Evolutionary conservation across 2,113 vertebrate genomes (phyloP).

Genomic region (Mugil cephalus): DNA sequence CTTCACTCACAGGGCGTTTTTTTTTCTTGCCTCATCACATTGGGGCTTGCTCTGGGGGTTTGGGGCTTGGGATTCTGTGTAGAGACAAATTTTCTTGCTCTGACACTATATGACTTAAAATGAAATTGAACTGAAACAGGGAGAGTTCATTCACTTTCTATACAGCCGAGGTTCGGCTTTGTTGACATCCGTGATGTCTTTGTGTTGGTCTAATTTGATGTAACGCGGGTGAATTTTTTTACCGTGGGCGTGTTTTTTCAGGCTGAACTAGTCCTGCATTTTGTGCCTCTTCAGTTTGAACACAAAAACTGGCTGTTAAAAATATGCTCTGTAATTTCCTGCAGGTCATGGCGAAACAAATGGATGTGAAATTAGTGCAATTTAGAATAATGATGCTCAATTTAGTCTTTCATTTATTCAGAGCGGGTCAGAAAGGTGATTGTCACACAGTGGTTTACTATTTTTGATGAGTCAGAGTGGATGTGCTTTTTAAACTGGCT

Average conservation of each 20-base stretch:
- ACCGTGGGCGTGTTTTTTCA: neutral
- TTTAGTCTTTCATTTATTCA: neutral
- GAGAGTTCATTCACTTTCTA: too few species aligned
- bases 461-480: neutral
- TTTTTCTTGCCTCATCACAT: too few species aligned
- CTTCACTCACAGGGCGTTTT: too few species aligned
- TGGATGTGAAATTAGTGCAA: conserved; percentile 3
- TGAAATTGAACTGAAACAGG: neutral
- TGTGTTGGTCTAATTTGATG: too few species aligned
- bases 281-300: neutral
- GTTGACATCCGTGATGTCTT: too few species aligned
- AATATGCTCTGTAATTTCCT: neutral
- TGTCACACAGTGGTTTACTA: neutral
- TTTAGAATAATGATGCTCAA: conserved; percentile 26
- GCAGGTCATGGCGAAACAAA: neutral
- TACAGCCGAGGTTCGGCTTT: too few species aligned
- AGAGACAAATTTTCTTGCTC: neutral
- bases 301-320: neutral
- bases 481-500: neutral
- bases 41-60: too few species aligned
- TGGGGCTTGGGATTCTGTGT: too few species aligned
- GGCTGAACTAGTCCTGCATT: neutral
- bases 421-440: neutral
- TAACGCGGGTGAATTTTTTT: too few species aligned
- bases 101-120: neutral